Evolutionary conservation across 2,888 invertebrate species (phyloP).

Genomic region (Physocephala rufipes): DNA sequence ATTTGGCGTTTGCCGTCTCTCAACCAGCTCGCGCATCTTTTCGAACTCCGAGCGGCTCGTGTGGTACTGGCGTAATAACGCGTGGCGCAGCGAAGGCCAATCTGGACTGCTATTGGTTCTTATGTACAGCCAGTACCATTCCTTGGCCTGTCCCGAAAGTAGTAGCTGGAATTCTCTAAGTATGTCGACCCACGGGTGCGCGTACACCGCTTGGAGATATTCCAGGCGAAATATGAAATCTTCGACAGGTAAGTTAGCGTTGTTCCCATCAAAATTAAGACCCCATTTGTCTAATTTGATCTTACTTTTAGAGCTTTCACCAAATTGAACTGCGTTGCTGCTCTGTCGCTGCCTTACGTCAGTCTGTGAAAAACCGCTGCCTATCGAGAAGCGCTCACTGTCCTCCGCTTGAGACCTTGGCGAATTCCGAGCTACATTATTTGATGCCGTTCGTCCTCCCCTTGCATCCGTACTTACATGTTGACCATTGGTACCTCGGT

Average conservation of each 20-base stretch:
- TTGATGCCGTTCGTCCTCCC: too few relatives aligned
- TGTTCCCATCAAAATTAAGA: slow-evolving; percentile 28
- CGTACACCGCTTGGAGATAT: slow-evolving; percentile 19
- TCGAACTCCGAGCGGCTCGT: slow-evolving; percentile 30
- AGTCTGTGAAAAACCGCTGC: too few relatives aligned
- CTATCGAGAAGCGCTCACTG: neutral
- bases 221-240: slow-evolving; percentile 36
- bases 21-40: slow-evolving; percentile 22
- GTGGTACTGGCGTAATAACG: slow-evolving; percentile 24
- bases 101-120: slow-evolving; percentile 9
- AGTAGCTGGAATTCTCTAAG: slow-evolving; percentile 28
- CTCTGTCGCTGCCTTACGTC: too few relatives aligned
- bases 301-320: neutral
- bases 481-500: too few relatives aligned
- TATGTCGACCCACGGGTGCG: slow-evolving; percentile 13
- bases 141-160: slow-evolving; percentile 16
- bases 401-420: neutral
- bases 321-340: neutral
- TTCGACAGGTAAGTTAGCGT: slow-evolving; percentile 3
- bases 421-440: neutral
- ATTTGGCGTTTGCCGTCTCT: slow-evolving; percentile 25
- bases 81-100: slow-evolving; percentile 28
- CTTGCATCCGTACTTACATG: too few relatives aligned
- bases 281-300: slow-evolving; percentile 35
- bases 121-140: slow-evolving; percentile 36